A percentile compares a stretch with the other conserved stretches of the same genome.
phyloP scores from a whole-genome alignment of 2,797 vertebrate species.

The Falco biarmicus region DNA sequence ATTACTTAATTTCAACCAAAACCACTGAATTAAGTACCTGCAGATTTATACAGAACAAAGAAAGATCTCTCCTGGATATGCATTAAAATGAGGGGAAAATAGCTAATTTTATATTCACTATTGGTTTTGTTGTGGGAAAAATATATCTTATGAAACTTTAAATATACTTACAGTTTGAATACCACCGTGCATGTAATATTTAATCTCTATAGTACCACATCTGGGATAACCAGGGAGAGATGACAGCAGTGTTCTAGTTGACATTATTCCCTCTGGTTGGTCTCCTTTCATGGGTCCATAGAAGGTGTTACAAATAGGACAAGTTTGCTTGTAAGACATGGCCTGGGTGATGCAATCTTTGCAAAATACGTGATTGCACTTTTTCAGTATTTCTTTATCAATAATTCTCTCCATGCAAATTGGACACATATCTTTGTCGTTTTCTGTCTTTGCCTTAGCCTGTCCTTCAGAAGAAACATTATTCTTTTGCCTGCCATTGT shows the following conservation, averaged over 20 bases:
- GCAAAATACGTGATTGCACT: constrained; percentile 80
- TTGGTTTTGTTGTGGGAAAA: not conserved
- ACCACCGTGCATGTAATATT: not conserved
- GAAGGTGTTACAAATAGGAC: constrained; percentile 66
- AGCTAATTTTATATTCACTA: not conserved
- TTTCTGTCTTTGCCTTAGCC: not conserved
- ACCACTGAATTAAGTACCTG: not conserved
- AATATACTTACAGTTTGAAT: constrained; percentile 77
- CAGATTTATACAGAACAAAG: not conserved
- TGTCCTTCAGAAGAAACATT: not conserved
- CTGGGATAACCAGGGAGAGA: constrained; percentile 33
- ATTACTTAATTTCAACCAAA: not conserved
- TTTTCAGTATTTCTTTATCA: constrained; percentile 53
- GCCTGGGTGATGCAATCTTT: constrained; percentile 41
- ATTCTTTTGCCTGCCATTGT: not conserved
- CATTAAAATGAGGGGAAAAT: not conserved
- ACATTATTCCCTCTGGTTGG: constrained; percentile 75
- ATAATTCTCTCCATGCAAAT: constrained; percentile 71
- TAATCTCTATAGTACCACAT: constrained; percentile 67
- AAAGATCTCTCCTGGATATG: not conserved
- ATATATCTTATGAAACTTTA: not conserved
- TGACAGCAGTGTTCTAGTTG: accelerated
- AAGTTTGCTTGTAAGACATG: constrained; percentile 56
- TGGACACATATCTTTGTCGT: constrained; percentile 17
- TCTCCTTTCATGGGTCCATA: constrained; percentile 71